These are phyloP conservation scores for Poeciliopsis paucimaculata DNA, from an alignment of 2,797 vertebrate species.

Conservation along the genomic window DNA sequence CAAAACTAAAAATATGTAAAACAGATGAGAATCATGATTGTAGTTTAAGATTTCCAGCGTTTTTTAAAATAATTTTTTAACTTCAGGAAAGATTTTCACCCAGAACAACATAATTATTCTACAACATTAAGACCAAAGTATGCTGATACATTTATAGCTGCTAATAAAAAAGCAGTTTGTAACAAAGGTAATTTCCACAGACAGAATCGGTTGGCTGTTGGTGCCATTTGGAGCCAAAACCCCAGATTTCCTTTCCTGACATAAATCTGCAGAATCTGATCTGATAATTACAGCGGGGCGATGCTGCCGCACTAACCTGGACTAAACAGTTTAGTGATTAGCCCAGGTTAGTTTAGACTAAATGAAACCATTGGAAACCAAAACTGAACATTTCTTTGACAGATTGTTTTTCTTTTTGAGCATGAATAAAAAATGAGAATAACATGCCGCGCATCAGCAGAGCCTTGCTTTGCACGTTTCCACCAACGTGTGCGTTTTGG, in stretches of 20 bases:
- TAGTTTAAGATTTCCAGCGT: neutral
- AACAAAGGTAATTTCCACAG: neutral
- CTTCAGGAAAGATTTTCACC: neutral
- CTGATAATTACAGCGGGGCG: constrained; percentile 15
- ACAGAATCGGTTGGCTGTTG: neutral
- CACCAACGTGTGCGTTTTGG: constrained; percentile 16
- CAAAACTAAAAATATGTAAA: neutral
- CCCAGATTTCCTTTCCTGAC: neutral
- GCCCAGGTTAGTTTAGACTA: too few relatives aligned
- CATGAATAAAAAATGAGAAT: neutral
- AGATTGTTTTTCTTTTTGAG: neutral
- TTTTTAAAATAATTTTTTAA: neutral
- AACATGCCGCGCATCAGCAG: neutral
- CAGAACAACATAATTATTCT: neutral
- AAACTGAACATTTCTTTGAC: neutral
- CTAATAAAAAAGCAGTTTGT: neutral
- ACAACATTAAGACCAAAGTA: neutral
- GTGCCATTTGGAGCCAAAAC: neutral
- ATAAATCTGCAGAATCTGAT: neutral
- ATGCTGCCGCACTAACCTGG: neutral
- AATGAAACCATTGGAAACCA: neutral
- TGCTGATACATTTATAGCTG: neutral
- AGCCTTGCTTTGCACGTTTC: neutral
- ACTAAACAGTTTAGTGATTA: too few relatives aligned
- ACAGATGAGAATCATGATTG: neutral